phyloP scores from a whole-genome alignment of 2,888 invertebrate species.

The Biston stratarius region DNA sequence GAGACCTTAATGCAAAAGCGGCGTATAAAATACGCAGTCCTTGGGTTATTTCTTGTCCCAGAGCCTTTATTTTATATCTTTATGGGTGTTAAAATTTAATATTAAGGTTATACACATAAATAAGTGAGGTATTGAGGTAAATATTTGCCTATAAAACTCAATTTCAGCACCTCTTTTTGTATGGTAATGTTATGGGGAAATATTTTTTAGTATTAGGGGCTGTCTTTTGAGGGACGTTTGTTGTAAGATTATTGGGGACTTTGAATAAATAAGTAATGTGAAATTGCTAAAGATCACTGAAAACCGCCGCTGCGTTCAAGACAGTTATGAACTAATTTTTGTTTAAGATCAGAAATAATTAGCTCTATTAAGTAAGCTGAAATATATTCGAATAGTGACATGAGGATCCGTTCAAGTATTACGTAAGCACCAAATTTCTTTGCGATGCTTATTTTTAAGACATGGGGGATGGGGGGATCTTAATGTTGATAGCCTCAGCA shows the following conservation, averaged over 20 bases:
- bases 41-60: slow-evolving; percentile 46
- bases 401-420: no score
- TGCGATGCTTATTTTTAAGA: no score
- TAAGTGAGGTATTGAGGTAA: slow-evolving; percentile 37
- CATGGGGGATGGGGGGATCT: no score
- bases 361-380: no score
- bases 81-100: slow-evolving; percentile 52
- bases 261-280: slow-evolving; percentile 2
- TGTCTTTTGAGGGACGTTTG: slow-evolving; percentile 12
- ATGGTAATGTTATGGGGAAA: slow-evolving; percentile 33
- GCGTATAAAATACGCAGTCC: slow-evolving; percentile 42
- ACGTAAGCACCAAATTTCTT: no score
- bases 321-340: no score
- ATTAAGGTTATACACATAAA: slow-evolving; percentile 38
- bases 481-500: no score
- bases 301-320: no score
- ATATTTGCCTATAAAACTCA: slow-evolving; percentile 33
- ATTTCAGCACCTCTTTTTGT: slow-evolving; percentile 38
- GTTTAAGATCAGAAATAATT: no score
- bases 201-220: slow-evolving; percentile 20
- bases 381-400: no score
- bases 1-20: slow-evolving; percentile 45
- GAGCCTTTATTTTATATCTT: slow-evolving; percentile 48
- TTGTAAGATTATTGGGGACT: slow-evolving; percentile 17
- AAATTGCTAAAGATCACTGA: no score